phyloP scores from a whole-genome alignment of 2,888 invertebrate species.

The Caenorhabditis auriculariae region DNA sequence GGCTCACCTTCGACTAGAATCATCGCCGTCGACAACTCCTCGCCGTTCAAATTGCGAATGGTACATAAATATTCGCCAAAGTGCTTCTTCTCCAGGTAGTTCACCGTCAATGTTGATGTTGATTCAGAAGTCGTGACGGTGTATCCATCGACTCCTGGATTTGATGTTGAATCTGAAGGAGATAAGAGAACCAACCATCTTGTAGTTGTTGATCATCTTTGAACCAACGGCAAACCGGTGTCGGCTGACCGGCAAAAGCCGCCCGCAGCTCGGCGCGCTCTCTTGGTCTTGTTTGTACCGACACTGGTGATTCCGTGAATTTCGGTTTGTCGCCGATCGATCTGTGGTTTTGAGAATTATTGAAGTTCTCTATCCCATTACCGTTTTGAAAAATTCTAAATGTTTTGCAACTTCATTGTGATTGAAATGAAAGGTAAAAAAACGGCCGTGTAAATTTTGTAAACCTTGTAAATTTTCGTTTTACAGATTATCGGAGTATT shows the following conservation, averaged over 20 bases:
- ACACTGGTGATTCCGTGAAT: conserved; percentile 51
- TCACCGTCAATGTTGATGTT: conserved; percentile 37
- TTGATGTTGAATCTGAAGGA: background rate
- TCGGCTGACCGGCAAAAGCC: conserved; percentile 51
- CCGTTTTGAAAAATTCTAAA: conserved; percentile 22
- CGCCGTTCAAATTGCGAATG: conserved; percentile 53
- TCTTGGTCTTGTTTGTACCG: conserved; percentile 41
- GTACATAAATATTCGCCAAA: conserved; percentile 56
- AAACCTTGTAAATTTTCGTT: background rate
- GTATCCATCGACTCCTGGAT: conserved; percentile 38
- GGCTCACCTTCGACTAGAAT: conserved; percentile 51
- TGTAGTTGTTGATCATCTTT: conserved; percentile 41
- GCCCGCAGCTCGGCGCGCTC: conserved; percentile 47
- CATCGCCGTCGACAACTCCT: conserved; percentile 54
- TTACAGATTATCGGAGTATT: background rate
- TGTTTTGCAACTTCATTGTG: too few species aligned
- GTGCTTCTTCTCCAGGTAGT: conserved; percentile 42
- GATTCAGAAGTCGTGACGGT: conserved; percentile 30
- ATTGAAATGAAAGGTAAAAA: background rate
- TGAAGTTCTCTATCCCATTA: too few species aligned
- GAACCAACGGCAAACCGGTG: conserved; percentile 52
- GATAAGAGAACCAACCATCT: conserved; percentile 28
- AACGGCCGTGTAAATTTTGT: background rate
- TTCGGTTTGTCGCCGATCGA: conserved; percentile 40
- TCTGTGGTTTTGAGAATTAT: too few species aligned